phyloP scores from a whole-genome alignment of 2,113 vertebrate genomes.

The Myanophis thanlyinensis region DNA sequence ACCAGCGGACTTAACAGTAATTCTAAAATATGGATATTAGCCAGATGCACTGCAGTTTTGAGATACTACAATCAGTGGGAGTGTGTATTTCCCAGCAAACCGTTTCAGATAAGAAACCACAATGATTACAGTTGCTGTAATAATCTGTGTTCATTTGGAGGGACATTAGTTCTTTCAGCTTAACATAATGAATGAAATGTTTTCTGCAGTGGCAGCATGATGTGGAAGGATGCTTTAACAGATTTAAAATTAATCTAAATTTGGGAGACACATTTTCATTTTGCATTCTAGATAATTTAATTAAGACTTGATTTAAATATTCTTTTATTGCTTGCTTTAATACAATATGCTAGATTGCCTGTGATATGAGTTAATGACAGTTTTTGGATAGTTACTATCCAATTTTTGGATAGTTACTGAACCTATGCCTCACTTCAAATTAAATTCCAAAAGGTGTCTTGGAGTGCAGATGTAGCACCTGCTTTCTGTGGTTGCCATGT shows the following conservation, averaged over 20 bases:
- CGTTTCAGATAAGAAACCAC: not conserved
- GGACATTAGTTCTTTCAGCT: not conserved
- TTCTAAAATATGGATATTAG: not conserved
- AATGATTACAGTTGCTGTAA: not conserved
- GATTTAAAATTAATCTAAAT: not conserved
- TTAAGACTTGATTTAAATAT: slow-evolving; percentile 4
- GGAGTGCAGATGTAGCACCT: not conserved
- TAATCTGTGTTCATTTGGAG: not conserved
- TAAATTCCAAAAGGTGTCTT: not conserved
- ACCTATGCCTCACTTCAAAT: not conserved
- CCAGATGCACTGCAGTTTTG: not conserved
- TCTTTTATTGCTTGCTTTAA: not conserved
- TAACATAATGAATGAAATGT: not conserved
- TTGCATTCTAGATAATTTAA: not conserved
- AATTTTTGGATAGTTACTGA: not conserved
- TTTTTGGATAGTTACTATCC: too few species aligned
- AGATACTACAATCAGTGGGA: not conserved
- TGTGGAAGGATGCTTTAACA: not conserved
- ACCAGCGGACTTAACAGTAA: not conserved
- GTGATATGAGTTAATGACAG: not conserved
- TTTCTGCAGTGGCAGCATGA: not conserved
- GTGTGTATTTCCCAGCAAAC: not conserved
- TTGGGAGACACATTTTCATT: not conserved
- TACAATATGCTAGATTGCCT: not conserved
- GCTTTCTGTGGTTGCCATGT: not conserved